Conservation (phyloP, 2,888 invertebrate genomes). For the Cacoxenus indagator region DNA sequence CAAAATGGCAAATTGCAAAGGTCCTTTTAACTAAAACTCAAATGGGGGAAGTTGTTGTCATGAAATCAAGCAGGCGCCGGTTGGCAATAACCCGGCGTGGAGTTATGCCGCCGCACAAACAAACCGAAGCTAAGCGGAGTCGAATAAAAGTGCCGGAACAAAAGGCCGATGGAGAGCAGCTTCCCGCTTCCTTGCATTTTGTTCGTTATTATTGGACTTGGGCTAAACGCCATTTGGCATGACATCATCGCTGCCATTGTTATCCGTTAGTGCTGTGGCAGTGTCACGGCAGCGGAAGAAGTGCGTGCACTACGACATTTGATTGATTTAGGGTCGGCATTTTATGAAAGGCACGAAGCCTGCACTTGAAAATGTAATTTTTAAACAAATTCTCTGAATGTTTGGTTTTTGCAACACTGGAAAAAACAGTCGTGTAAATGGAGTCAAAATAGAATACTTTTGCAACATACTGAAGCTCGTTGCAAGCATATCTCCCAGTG, state of each 20-base stretch:
- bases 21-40: conserved; percentile 1
- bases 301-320: neutral
- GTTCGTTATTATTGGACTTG: neutral
- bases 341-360: neutral
- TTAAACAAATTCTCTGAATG: neutral
- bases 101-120: neutral
- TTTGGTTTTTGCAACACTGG: neutral
- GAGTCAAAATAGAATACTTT: too few relatives aligned
- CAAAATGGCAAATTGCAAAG: neutral
- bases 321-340: neutral
- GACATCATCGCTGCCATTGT: neutral
- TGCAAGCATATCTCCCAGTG: too few relatives aligned
- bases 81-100: neutral
- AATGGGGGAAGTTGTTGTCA: neutral
- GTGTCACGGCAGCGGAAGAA: neutral
- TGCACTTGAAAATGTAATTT: neutral
- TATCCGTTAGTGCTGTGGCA: neutral
- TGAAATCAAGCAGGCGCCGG: neutral
- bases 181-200: neutral
- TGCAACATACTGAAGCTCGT: too few relatives aligned
- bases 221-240: too few relatives aligned
- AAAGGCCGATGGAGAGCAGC: neutral
- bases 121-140: neutral
- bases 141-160: neutral
- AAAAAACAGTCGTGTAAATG: conserved; percentile 1